Percentiles rank a stretch among this genome's conserved stretches.
phyloP scores from a whole-genome alignment of 2,797 vertebrate genomes.

The Darevskia nairensis region DNA sequence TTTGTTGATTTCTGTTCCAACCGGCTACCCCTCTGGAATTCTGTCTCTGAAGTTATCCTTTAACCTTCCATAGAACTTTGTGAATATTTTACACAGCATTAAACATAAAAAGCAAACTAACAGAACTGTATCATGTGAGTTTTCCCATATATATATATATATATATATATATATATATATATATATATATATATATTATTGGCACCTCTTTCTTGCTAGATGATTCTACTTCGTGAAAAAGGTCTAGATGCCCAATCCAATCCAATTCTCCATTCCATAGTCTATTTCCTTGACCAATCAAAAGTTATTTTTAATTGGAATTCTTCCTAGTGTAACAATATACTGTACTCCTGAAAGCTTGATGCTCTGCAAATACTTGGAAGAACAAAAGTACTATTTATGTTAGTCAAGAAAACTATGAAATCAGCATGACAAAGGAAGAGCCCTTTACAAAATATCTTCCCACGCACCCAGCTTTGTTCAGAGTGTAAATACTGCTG shows the following conservation, averaged over 20 bases:
- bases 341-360: no score
- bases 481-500: not conserved
- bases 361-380: not conserved
- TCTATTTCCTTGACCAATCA: not conserved
- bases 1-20: not conserved
- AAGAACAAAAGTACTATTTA: not conserved
- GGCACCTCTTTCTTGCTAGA: not conserved
- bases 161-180: no score
- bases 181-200: no score
- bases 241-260: not conserved
- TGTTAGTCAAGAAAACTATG: not conserved
- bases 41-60: not conserved
- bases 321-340: not conserved
- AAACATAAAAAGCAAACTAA: not conserved
- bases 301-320: not conserved
- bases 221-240: not conserved
- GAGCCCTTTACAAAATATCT: not conserved
- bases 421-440: not conserved
- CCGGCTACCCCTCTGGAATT: not conserved
- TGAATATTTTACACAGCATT: not conserved
- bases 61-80: not conserved
- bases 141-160: no score
- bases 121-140: not conserved
- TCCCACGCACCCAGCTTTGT: not conserved
- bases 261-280: not conserved